phyloP scores from a whole-genome alignment of 2,888 invertebrate species.

The Hanleya hanleyi region DNA sequence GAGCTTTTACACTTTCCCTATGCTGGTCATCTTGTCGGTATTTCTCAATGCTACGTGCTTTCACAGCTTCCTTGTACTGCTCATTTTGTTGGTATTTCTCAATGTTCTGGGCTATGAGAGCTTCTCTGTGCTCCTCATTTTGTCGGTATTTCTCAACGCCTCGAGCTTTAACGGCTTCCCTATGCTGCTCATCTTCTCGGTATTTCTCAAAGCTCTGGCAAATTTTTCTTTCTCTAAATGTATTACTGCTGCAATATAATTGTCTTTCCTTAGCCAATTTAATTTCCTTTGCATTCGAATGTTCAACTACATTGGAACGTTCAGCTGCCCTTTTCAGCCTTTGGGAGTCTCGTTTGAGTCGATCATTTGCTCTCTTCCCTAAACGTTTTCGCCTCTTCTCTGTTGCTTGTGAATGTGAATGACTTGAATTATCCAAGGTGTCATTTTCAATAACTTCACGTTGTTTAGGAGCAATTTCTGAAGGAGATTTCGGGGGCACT shows the following conservation, averaged over 20 bases:
- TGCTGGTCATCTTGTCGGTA: neutral
- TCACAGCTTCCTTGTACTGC: slow-evolving; percentile 9
- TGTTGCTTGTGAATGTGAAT: neutral
- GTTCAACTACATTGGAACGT: too few relatives aligned
- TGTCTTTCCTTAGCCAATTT: too few relatives aligned
- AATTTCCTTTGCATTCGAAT: too few relatives aligned
- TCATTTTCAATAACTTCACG: too few relatives aligned
- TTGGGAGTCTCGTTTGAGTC: neutral
- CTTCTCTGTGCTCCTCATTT: neutral
- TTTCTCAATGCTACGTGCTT: slow-evolving; percentile 7
- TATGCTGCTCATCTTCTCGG: neutral
- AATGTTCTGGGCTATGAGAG: slow-evolving; percentile 5
- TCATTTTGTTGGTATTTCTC: slow-evolving; percentile 16
- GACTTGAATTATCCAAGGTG: too few relatives aligned
- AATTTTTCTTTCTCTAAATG: neutral
- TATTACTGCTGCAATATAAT: neutral
- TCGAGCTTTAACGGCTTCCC: neutral
- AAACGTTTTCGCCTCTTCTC: neutral
- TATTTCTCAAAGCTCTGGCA: neutral
- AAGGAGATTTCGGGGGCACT: too few relatives aligned
- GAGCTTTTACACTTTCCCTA: too few relatives aligned
- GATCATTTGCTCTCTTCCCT: neutral
- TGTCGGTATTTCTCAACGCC: neutral
- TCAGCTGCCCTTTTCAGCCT: too few relatives aligned
- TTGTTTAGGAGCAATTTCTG: too few relatives aligned